These are phyloP conservation scores for Megaptera novaeangliae DNA, from an alignment of 2,113 vertebrate species.

Conservation along the genomic window DNA sequence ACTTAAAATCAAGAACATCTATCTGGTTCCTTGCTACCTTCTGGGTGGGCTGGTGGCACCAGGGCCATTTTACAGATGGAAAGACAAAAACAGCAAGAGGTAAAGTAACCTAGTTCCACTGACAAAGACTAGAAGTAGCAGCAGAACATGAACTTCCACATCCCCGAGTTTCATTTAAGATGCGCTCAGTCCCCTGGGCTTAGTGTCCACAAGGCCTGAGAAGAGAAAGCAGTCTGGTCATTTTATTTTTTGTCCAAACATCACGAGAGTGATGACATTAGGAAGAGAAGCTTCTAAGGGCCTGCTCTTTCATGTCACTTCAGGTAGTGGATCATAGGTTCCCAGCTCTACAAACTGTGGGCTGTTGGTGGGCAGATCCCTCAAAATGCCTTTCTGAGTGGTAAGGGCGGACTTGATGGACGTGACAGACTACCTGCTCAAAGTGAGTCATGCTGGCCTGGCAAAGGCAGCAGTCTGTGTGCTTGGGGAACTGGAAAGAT, in stretches of 20 bases:
- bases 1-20: constrained; percentile 26
- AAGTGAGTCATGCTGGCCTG: background rate
- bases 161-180: background rate
- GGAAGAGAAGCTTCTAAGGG: background rate
- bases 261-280: background rate
- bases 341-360: background rate
- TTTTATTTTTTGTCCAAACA: constrained; percentile 30
- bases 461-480: background rate
- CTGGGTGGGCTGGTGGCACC: background rate
- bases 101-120: background rate
- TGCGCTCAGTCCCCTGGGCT: background rate
- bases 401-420: background rate
- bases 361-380: background rate
- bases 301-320: background rate
- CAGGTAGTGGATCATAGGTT: background rate
- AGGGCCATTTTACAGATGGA: background rate
- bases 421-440: background rate
- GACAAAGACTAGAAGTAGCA: background rate
- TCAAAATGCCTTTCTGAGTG: background rate
- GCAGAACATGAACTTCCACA: background rate
- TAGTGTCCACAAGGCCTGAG: background rate
- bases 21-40: background rate
- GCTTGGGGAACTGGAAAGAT: background rate
- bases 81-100: background rate
- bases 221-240: background rate